A percentile compares a stretch with the other conserved stretches of the same genome.
phyloP scores from a whole-genome alignment of 2,113 vertebrate species.

The Dasyprocta punctata region DNA sequence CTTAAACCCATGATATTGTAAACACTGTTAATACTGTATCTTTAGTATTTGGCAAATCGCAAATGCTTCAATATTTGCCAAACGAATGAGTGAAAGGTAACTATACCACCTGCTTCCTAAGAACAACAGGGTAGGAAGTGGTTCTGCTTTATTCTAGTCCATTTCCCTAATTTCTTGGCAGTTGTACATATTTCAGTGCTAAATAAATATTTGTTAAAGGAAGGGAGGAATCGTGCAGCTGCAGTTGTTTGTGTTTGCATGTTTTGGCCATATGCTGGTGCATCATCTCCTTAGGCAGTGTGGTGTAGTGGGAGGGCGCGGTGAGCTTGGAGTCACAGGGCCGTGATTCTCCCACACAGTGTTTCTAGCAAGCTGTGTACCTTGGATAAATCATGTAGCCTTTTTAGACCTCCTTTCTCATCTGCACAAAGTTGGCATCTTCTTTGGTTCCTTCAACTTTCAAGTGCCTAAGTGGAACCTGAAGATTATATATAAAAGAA shows the following conservation, averaged over 20 bases:
- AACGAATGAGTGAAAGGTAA: constrained; percentile 12
- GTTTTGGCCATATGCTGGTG: constrained; percentile 42
- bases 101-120: background rate
- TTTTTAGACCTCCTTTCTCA: background rate
- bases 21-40: background rate
- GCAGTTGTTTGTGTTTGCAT: constrained; percentile 65
- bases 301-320: background rate
- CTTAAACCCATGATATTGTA: background rate
- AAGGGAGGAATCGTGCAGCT: constrained; percentile 56
- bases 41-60: background rate
- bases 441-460: constrained; percentile 5
- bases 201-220: constrained; percentile 78
- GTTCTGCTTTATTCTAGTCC: constrained; percentile 24
- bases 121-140: background rate
- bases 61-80: constrained; percentile 37
- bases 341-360: background rate
- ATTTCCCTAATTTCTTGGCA: constrained; percentile 69
- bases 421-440: constrained; percentile 31
- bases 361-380: background rate
- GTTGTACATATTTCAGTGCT: constrained; percentile 57
- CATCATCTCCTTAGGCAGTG: constrained; percentile 8
- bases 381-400: background rate
- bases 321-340: background rate
- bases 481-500: background rate
- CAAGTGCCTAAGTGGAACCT: background rate